A percentile compares a stretch with the other conserved stretches of the same genome.
Evolutionary conservation across 2,113 vertebrate species (phyloP).

Genomic region (Panthera tigris): DNA sequence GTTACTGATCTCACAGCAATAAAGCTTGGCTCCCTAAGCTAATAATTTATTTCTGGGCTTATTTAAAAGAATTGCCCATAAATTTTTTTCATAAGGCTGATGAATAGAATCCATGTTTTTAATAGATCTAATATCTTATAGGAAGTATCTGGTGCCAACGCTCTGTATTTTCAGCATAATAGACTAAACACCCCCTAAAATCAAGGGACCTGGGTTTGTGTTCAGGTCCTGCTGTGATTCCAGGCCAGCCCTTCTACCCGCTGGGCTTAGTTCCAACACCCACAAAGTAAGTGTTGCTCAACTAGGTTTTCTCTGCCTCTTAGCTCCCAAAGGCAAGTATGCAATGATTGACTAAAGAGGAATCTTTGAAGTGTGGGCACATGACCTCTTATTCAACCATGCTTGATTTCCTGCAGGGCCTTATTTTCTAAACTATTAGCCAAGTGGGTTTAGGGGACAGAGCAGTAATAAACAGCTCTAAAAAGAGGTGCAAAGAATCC

Average conservation of each 20-base stretch:
- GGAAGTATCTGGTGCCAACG: not conserved
- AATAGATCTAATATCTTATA: not conserved
- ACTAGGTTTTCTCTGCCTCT: not conserved
- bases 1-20: constrained; percentile 8
- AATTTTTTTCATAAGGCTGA: not conserved
- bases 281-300: not conserved
- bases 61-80: not conserved
- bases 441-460: not conserved
- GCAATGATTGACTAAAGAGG: not conserved
- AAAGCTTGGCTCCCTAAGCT: not conserved
- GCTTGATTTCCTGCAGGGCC: not conserved
- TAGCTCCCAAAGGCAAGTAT: not conserved
- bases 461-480: not conserved
- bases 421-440: not conserved
- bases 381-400: not conserved
- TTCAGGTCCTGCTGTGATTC: not conserved
- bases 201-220: not conserved
- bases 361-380: not conserved
- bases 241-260: not conserved
- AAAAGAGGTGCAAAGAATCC: not conserved
- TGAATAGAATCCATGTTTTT: not conserved
- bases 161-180: not conserved
- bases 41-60: constrained; percentile 30
- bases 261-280: not conserved
- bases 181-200: not conserved